phyloP scores from a whole-genome alignment of 2,888 invertebrate genomes.

The Nysson spinosus region DNA sequence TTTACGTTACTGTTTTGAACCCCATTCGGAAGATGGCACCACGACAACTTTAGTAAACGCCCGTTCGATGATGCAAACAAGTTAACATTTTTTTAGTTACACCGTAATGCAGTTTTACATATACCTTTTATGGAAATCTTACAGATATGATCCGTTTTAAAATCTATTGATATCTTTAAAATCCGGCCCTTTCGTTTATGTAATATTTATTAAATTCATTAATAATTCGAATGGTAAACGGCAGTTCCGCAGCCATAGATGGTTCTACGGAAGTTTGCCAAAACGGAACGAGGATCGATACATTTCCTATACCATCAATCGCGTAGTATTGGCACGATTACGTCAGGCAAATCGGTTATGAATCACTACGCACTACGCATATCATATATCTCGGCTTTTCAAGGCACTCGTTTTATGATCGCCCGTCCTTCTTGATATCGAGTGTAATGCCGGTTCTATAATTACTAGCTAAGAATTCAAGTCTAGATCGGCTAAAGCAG shows the following conservation, averaged over 20 bases:
- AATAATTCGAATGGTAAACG: constrained; percentile 13
- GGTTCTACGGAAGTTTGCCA: constrained; percentile 41
- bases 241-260: constrained; percentile 41
- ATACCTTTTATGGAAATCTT: too few species aligned
- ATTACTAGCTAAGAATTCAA: constrained; percentile 23
- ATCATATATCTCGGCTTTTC: constrained; percentile 59
- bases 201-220: too few species aligned
- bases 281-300: constrained; percentile 36
- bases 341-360: constrained; percentile 59
- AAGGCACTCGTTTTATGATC: constrained; percentile 50
- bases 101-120: too few species aligned
- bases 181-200: too few species aligned
- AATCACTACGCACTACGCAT: constrained; percentile 57
- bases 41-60: too few species aligned
- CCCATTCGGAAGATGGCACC: too few species aligned
- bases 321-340: constrained; percentile 38
- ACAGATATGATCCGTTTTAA: too few species aligned
- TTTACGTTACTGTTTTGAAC: too few species aligned
- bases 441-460: constrained; percentile 9
- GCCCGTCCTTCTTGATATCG: constrained; percentile 8
- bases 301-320: constrained; percentile 34
- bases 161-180: too few species aligned
- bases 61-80: too few species aligned
- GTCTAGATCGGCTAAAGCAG: not conserved
- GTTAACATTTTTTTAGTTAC: too few species aligned